Base-by-base conservation (phyloP, 2,113 vertebrate species). In the Corythaeola cristata region DNA sequence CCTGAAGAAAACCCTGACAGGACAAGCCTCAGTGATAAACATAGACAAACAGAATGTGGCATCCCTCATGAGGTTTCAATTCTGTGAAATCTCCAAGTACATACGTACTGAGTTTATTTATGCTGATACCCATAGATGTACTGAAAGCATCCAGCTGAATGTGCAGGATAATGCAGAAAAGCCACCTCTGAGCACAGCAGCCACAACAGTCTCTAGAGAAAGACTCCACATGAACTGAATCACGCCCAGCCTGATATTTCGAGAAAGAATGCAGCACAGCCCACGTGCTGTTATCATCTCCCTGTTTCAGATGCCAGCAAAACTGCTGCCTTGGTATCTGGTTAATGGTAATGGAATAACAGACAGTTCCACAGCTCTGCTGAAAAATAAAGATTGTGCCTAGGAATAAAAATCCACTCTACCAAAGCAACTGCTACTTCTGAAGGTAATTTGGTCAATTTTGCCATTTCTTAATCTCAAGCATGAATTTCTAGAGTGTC, bases 71-170 rank as follows among this genome's bases (percentile, higher is more conserved):
- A 71, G 32, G 59, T 16, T 66, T 55, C 68, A 74, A 0, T 8
- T 50, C 50, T 33, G 72, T 66, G 68, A 24, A 12, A 49, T 20
- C 56, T 49, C 39, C 5, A 49, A 35, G 41, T 3, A 6, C 15
- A 0, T 1, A 4, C 0, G 4, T 39, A 3, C 53, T 4, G 90
- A 45, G 50, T 19, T 49, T 80, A 9, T 33, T 11, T 15, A 63
- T 62, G 94, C 4, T 32, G 62, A 11, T 83, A 66, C 60, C 74
- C 20, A 30, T 39, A 9, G 3, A 0, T 1, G 58, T 8, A 6
- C 71, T 14, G 45, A 60, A 68, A 69, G 56, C 56, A 52, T 4
- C 68, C 47, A 24, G 53, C 39, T 60, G 90, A 78, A 39, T 27
- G 41, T 9, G 55, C 37, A 35, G 69, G 49, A 7, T 4, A 1